Evolutionary conservation across 2,113 vertebrate species (phyloP), one percentile per base, ranked within the genome.

Genomic region (Oncorhynchus keta): DNA sequence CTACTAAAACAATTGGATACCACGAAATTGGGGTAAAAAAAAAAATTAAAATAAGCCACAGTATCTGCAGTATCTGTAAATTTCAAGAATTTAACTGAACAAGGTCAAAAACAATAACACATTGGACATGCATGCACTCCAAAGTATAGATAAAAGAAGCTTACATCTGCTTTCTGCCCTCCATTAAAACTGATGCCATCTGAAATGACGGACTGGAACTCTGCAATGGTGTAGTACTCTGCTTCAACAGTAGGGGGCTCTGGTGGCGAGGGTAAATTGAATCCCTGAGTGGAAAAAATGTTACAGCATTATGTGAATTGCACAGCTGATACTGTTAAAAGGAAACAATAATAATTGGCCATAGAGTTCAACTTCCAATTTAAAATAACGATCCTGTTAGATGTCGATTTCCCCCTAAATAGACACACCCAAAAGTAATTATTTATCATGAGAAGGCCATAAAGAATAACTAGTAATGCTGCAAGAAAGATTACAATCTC

Each of bases 121-220:
- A 69, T 69, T 45, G 28, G 30, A 20, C 32, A 39, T 45, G 2
- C 9, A 45, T 45, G 39, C 39, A 35, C 16, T 30, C 2, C 61
- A 26, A 64, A 26, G 1, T n/a, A n/a, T 22, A 64, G 22, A 9
- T 22, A 73, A 62, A n/a, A 5, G 28, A 74, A 2, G n/a, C 92
- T 95, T 88, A 99, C 98, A 91, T 99, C 98, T 84, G 97, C 97
- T 91, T 99, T 99, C 83, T 99, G 97, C 89, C 98, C 98, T 68
- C 98, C 98, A 65, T 95, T 96, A 84, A 99, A 99, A 81, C 96
- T 99, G 90, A 99, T 99, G n/a, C 98, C 98, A 74, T 99, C 97
- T 55, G 98, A 97, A 84, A 99, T 99, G 83, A 96, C 96, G 0
- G 98, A 99, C 91, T 99, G 98, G 91, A 99, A 99, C 80, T 99